Base-by-base conservation (phyloP, 1,140 invertebrate species). In the Neotoxoptera formosana region DNA sequence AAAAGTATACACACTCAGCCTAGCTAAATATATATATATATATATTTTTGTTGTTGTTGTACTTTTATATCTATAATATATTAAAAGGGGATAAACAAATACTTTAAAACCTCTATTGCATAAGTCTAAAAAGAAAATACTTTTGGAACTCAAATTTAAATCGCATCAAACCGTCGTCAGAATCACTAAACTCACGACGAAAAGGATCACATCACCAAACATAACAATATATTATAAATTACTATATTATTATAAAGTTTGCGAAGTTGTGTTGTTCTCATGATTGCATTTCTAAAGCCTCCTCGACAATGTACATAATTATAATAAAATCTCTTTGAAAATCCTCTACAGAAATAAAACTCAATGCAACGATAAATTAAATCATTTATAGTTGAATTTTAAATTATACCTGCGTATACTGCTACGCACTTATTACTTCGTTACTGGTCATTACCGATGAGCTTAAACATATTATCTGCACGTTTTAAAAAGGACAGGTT, bases 131-230 rank as follows among this genome's bases (percentile, higher is more conserved):
- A 84, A 84, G 34, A 25, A 84, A 41, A 36, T 41, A 41, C 81
- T 84, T 84, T 45, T 84, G 23, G n/a, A 84, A 84, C 81, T 84
- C 2, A 41, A 84, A 84, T 84, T 84, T 41, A 36, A 84, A 84
- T 84, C 8, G 23, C 81, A 84, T 84, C 36, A 45, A 41, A 76
- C 8, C 17, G 36, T 11, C 21, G 8, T 84, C 23, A 36, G 21
- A 41, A 84, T 41, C 34, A 36, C 81, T 23, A 45, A 25, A 41
- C 81, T 25, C 21, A 2, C 1, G 34, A 25, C 2, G 81, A 83
- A 36, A 83, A 17, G 21, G 81, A 41, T 83, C n/a, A 34, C 34
- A 81, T n/a, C 25, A n/a, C 11, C 60, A 67, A n/a, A 67, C 60
- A 67, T n/a, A n/a, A 67, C 30, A 67, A 67, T 67, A 67, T 67